phyloP scores from a whole-genome alignment of 64 coral and sea anemone genomes.

The Trachythela sp. region DNA sequence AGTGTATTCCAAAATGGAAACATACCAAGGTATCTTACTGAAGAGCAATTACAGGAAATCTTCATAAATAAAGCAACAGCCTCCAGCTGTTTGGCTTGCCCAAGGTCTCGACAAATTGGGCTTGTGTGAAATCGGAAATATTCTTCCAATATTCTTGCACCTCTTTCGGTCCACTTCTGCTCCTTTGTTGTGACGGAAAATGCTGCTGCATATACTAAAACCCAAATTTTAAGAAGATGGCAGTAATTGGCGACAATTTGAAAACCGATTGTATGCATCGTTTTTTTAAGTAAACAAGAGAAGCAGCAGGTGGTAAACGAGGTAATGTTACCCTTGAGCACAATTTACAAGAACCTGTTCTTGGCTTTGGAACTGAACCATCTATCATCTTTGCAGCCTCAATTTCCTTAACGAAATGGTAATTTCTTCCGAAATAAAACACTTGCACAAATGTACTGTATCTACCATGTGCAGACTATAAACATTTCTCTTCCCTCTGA shows the following conservation, averaged over 20 bases:
- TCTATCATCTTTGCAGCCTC: conserved; percentile 39
- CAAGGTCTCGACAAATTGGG: not conserved
- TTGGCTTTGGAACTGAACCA: conserved; percentile 18
- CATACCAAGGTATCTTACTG: conserved; percentile 28
- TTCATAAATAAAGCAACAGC: not conserved
- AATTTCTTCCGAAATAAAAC: conserved; percentile 38
- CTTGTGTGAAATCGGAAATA: not conserved
- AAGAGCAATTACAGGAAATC: not conserved
- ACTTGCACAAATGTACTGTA: conserved; percentile 37
- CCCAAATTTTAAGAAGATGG: too few species aligned
- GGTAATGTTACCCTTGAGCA: too few species aligned
- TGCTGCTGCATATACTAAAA: too few species aligned
- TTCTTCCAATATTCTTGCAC: conserved; percentile 11
- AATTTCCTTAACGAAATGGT: not conserved
- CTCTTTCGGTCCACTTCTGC: not conserved
- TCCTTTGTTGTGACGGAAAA: too few species aligned
- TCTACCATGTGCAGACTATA: conserved; percentile 1
- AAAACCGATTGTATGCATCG: too few species aligned
- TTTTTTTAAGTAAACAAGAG: too few species aligned
- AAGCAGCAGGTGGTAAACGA: too few species aligned
- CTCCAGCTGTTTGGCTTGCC: not conserved
- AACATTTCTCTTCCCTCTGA: too few species aligned
- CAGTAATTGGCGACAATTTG: too few species aligned
- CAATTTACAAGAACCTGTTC: too few species aligned
- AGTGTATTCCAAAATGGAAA: conserved; percentile 19